These are phyloP conservation scores for Tautogolabrus adspersus DNA, from an alignment of 2,113 vertebrate genomes.

Conservation along the genomic window DNA sequence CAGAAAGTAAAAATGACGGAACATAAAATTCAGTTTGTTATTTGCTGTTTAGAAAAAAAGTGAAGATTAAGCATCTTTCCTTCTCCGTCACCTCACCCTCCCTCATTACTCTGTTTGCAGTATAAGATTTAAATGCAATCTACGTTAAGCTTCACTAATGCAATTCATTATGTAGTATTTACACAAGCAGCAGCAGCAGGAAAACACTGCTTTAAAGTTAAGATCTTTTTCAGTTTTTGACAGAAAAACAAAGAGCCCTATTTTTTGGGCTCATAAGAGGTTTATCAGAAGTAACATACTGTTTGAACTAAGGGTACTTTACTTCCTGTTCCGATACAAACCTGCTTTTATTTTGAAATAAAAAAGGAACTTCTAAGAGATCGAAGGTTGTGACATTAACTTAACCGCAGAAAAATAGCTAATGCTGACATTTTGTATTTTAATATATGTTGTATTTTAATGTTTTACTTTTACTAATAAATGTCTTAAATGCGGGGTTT, in stretches of 20 bases:
- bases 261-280: too few species aligned
- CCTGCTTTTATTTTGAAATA: too few species aligned
- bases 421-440: too few species aligned
- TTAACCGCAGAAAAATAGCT: too few species aligned
- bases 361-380: too few species aligned
- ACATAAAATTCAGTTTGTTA: background rate
- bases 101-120: background rate
- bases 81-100: background rate
- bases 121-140: background rate
- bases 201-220: background rate
- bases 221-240: background rate
- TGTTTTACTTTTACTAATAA: too few species aligned
- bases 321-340: too few species aligned
- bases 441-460: too few species aligned
- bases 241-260: background rate
- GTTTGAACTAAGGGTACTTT: too few species aligned
- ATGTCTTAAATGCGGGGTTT: too few species aligned
- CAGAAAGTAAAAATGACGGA: slow-evolving; percentile 2
- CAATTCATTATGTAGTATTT: background rate
- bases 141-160: background rate
- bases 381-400: too few species aligned
- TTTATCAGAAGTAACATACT: too few species aligned
- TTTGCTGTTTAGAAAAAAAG: background rate
- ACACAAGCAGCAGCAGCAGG: background rate
- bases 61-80: background rate